Conservation (phyloP, 2,797 vertebrate genomes). For the Huso huso region DNA sequence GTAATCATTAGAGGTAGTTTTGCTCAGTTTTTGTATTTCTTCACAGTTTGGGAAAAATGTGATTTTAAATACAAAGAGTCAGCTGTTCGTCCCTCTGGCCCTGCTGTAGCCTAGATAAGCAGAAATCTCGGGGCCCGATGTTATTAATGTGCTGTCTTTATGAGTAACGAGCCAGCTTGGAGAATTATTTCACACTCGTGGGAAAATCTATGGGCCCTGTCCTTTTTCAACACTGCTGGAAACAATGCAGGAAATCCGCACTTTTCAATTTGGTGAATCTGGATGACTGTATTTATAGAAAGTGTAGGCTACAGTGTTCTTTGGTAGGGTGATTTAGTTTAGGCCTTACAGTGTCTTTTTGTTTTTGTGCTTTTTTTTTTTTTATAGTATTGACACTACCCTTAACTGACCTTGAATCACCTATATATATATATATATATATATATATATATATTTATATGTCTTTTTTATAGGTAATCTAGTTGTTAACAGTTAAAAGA, state of each 20-base stretch:
- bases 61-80: constrained; percentile 69
- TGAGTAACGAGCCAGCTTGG: constrained; percentile 68
- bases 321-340: no score
- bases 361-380: no score
- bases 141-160: constrained; percentile 83
- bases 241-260: constrained; percentile 29
- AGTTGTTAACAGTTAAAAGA: no score
- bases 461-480: no score
- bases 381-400: no score
- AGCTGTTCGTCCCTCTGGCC: constrained; percentile 59
- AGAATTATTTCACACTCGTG: constrained; percentile 67
- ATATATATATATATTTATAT: no score
- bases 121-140: constrained; percentile 59
- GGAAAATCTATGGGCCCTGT: constrained; percentile 67
- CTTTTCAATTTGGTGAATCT: constrained; percentile 34
- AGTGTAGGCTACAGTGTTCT: constrained; percentile 9
- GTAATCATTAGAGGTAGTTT: background rate
- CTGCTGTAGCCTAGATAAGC: constrained; percentile 67
- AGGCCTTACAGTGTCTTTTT: no score
- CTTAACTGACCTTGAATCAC: no score
- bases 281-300: constrained; percentile 33
- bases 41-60: constrained; percentile 25
- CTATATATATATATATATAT: no score
- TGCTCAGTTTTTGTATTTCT: background rate
- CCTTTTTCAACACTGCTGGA: constrained; percentile 44